Percentiles rank a stretch among this genome's conserved stretches.
These are phyloP conservation scores for Phyllotis vaccarum DNA, from an alignment of 2,797 vertebrate genomes.

Conservation along the genomic window DNA sequence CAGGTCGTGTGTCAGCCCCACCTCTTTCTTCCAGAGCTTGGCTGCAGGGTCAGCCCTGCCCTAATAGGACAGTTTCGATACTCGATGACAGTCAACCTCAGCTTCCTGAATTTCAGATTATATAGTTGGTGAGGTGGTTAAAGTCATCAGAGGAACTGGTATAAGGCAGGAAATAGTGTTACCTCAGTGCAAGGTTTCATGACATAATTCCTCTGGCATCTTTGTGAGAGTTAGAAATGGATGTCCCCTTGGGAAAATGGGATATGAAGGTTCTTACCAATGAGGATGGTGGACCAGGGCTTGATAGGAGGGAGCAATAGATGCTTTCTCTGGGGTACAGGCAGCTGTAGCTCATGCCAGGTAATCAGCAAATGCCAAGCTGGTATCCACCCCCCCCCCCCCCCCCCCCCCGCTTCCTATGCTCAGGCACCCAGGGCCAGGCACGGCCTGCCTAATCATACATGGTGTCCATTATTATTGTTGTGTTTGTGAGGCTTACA, in stretches of 20 bases:
- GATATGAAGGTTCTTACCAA: neutral
- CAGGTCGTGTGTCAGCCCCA: neutral
- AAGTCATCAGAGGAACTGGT: neutral
- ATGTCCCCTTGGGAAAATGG: fast-evolving
- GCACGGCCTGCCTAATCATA: fast-evolving
- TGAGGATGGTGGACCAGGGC: neutral
- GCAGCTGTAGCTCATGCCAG: too few relatives aligned
- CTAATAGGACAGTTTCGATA: slow-evolving; percentile 8
- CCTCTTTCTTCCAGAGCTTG: neutral
- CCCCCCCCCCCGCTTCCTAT: too few relatives aligned
- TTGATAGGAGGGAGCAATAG: neutral
- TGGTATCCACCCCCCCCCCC: neutral
- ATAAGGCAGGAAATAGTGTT: neutral
- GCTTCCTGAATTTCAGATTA: neutral
- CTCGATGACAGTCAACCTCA: neutral
- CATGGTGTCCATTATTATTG: fast-evolving
- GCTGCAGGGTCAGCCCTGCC: neutral
- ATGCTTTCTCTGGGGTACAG: neutral
- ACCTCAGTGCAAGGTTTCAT: neutral
- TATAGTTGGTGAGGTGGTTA: neutral
- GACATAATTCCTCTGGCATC: neutral
- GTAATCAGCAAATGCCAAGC: neutral
- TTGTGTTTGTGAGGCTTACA: neutral
- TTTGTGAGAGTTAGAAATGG: slow-evolving; percentile 8
- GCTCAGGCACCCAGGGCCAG: neutral